Conservation (phyloP, 2,797 vertebrate species). For the Clarias fuscus region DNA sequence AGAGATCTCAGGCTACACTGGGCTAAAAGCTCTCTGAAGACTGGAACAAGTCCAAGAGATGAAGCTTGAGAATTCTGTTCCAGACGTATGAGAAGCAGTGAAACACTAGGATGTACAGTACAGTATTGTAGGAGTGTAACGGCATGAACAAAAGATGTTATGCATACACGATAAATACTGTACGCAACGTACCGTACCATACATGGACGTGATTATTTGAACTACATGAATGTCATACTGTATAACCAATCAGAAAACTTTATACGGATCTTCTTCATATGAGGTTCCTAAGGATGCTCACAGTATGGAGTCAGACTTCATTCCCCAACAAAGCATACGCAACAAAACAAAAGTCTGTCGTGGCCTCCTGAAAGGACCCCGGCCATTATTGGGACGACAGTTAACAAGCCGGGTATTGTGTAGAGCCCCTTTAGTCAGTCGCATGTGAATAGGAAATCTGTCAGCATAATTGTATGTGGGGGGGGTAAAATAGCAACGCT, state of each 20-base stretch:
- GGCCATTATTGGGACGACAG: conserved; percentile 11
- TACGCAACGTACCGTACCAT: no score
- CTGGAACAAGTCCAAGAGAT: background rate
- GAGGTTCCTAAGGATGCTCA: background rate
- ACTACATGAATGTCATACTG: background rate
- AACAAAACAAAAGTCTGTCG: background rate
- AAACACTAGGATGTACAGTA: background rate
- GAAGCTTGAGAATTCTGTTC: background rate
- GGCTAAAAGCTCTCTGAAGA: background rate
- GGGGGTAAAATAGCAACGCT: background rate
- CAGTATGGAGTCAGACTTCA: background rate
- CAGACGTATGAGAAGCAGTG: no score
- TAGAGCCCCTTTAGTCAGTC: background rate
- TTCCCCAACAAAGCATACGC: background rate
- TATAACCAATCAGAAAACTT: background rate
- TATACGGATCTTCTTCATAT: background rate
- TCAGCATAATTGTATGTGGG: background rate
- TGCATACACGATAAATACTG: background rate
- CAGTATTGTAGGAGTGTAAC: no score
- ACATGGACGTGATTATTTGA: background rate
- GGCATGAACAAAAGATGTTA: background rate
- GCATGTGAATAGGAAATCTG: conserved; percentile 4
- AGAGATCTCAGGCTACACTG: background rate
- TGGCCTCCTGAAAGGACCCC: background rate
- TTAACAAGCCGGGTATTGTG: background rate